phyloP scores from a whole-genome alignment of 2,888 invertebrate genomes.

The Sepioteuthis lessoniana region DNA sequence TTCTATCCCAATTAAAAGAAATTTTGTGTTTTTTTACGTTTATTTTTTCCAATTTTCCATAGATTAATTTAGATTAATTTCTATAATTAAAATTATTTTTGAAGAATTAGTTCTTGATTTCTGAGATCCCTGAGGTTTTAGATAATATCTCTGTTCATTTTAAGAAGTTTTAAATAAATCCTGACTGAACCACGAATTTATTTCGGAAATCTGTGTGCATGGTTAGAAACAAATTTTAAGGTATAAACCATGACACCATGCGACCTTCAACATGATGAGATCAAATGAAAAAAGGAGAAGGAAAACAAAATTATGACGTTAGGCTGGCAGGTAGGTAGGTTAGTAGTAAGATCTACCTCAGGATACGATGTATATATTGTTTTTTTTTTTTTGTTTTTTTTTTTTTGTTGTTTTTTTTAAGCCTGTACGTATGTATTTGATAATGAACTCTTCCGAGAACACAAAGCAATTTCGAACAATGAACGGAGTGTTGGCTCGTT shows the following conservation, averaged over 20 bases:
- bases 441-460: not conserved
- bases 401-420: no score
- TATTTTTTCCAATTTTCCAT: no score
- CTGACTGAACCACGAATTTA: no score
- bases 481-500: not conserved
- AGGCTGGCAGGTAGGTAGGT: not conserved
- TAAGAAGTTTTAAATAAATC: no score
- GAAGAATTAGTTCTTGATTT: no score
- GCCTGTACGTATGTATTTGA: not conserved
- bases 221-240: not conserved
- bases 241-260: not conserved
- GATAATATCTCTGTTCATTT: no score
- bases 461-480: not conserved
- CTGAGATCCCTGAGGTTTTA: no score
- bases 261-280: not conserved
- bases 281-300: not conserved
- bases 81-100: no score
- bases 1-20: no score
- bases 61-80: no score
- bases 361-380: not conserved
- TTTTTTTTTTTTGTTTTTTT: not conserved
- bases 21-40: no score
- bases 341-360: not conserved
- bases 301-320: not conserved
- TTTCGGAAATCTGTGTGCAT: no score